Evolutionary conservation across 2,888 invertebrate species (phyloP), one percentile per base, ranked within the genome.

Genomic region (Cantharis rufa): DNA sequence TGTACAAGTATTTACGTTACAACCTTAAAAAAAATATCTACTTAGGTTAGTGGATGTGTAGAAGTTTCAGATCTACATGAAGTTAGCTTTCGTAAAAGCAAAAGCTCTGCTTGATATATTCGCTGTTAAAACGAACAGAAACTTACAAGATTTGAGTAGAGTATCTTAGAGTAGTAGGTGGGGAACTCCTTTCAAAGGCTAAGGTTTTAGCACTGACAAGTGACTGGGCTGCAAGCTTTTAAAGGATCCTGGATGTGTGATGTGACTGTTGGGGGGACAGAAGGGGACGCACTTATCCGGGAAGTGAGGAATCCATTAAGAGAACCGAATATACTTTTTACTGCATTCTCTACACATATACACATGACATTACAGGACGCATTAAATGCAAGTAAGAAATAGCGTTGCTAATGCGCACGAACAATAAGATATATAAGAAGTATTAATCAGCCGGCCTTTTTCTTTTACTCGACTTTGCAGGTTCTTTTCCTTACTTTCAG

Each of bases 261-360:
- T 83, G 84, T 84, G 83, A 83, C 82, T 82, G 82, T 81, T 79
- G 78, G 79, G 78, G 79, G 75, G 78, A 69, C 71, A 74, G 74
- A 72, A 77, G 82, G 81, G 81, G 82, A 78, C 83, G 84, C 84
- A 84, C 85, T 85, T 85, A 85, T 84, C 85, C 82, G 81, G 82
- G 83, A 85, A 84, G 84, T 84, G 84, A 84, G 84, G 84, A 84
- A 84, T 85, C 85, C 85, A 85, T 85, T 85, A 85, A 83, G 83
- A 82, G 82, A 79, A 81, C 82, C 82, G 82, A 84, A 83, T 81
- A 82, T 83, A 82, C 81, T 81, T 81, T 82, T 83, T 82, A 80
- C 79, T 80, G 82, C 81, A 82, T 83, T 82, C 81, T 83, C 81
- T 82, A 82, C 82, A 82, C 81, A 81, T 18, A 61, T 48, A 78